Evolutionary conservation across 2,113 vertebrate genomes (phyloP).

Genomic region (Odobenus rosmarus): DNA sequence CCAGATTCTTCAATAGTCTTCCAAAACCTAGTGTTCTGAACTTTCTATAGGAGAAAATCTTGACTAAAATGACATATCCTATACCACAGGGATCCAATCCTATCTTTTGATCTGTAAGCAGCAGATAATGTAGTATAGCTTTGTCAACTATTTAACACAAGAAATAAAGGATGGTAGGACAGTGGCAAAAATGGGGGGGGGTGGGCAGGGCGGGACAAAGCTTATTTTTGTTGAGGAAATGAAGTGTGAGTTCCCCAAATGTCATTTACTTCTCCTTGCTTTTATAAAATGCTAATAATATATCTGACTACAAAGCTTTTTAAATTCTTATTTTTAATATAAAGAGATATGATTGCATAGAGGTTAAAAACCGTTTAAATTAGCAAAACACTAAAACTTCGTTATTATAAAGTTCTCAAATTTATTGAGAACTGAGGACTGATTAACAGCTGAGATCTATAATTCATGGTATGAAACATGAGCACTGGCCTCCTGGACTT

Average conservation of each 20-base stretch:
- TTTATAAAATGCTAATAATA: neutral
- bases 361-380: neutral
- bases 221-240: conserved; percentile 21
- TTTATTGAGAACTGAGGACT: neutral
- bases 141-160: neutral
- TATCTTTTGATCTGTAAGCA: neutral
- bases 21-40: neutral
- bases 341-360: neutral
- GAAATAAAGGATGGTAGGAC: neutral
- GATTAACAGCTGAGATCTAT: neutral
- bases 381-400: neutral
- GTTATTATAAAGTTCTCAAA: neutral
- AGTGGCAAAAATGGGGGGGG: neutral
- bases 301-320: neutral
- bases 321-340: neutral
- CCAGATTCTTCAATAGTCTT: neutral
- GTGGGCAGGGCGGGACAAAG: neutral
- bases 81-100: neutral
- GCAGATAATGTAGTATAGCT: neutral
- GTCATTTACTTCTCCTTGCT: neutral
- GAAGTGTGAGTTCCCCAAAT: neutral
- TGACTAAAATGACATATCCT: neutral
- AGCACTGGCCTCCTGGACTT: neutral
- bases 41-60: neutral
- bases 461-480: neutral